Base-by-base conservation (phyloP, 2,888 invertebrate genomes). In the Zaprionus bogoriensis region DNA sequence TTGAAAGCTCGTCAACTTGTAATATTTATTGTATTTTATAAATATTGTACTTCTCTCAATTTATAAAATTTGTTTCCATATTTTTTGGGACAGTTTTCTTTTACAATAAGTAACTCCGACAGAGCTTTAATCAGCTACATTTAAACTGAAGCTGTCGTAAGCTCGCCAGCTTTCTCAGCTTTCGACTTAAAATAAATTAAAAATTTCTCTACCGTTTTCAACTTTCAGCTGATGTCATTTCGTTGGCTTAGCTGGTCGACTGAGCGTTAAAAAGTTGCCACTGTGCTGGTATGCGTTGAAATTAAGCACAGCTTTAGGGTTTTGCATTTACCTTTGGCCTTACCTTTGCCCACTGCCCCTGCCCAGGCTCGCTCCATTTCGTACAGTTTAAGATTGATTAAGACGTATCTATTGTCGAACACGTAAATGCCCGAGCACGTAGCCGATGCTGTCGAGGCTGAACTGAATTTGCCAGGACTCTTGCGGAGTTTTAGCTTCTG, bases 361-460 rank as follows among this genome's bases (percentile, higher is more conserved):
- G 7, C 25, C 20, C 45, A 45, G 7, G 44, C 44, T 17, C 14
- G 30, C 59, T 50, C 10, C 14, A 27, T 28, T 45, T 46, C 48
- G 25, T 36, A 48, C 66, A 53, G 63, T 54, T 67, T 65, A 67
- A 75, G 87, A 85, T 82, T 82, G 82, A 82, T 87, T 87, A 87
- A 82, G 82, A 82, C 68, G 80, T 76, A 82, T 82, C 82, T 82
- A 69, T 86, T 79, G 83, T 75, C 65, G 83, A 82, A 67, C 64
- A 84, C 81, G 53, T 73, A 50, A 55, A 75, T 62, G 66, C 52
- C 47, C 22, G 50, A 61, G 77, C 84, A 77, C 85, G 87, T 84
- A 64, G 20, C 48, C 6, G 48, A 38, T 45, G 44, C 44, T n/a
- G n/a, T n/a, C n/a, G 36, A 39, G 25, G 25, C 25, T n/a, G n/a